phyloP scores from a whole-genome alignment of 2,888 invertebrate genomes.

The Phlogophora meticulosa region DNA sequence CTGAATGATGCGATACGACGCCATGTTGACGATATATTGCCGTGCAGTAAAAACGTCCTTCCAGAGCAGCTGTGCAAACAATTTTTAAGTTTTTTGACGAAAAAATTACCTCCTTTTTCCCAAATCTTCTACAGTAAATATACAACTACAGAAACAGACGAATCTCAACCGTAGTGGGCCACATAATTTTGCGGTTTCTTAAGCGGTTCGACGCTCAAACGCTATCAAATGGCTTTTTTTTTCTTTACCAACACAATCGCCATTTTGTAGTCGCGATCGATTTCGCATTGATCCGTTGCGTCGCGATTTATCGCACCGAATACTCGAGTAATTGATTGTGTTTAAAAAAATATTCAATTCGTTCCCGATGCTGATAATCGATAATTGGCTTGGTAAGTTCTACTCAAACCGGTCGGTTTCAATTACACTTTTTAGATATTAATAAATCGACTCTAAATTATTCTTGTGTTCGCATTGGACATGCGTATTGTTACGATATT shows the following conservation, averaged over 20 bases:
- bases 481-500: conserved; percentile 62
- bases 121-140: conserved; percentile 69
- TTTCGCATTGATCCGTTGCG: conserved; percentile 67
- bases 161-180: conserved; percentile 49
- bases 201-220: conserved; percentile 67
- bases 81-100: conserved; percentile 71
- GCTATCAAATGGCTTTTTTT: conserved; percentile 73
- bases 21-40: conserved; percentile 47
- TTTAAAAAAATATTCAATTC: conserved; percentile 71
- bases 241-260: conserved; percentile 74
- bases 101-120: conserved; percentile 75
- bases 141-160: conserved; percentile 7
- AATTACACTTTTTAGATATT: conserved; percentile 68
- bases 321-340: conserved; percentile 75
- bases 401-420: conserved; percentile 56
- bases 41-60: conserved; percentile 70
- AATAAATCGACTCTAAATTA: conserved; percentile 70
- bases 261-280: conserved; percentile 75
- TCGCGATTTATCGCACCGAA: conserved; percentile 73
- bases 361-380: conserved; percentile 72
- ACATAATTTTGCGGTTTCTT: conserved; percentile 62
- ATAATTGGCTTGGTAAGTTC: conserved; percentile 71
- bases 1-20: conserved; percentile 29
- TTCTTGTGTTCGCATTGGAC: conserved; percentile 64
- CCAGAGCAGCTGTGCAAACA: conserved; percentile 79